Conservation (phyloP, 2,113 vertebrate species). For the Glareola pratincola region DNA sequence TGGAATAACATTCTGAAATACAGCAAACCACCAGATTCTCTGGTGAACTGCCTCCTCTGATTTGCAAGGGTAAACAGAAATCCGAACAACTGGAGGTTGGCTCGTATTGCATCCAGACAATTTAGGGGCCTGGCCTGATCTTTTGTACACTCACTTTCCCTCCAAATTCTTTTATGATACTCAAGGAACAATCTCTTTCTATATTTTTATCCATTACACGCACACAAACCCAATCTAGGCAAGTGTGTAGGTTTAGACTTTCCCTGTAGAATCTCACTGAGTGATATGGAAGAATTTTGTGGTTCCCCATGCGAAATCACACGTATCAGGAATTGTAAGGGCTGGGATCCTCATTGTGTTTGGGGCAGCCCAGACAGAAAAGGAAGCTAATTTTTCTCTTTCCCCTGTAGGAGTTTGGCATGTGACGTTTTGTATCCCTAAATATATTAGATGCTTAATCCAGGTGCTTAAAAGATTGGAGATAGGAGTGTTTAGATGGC, state of each 20-base stretch:
- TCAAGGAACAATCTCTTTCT: background rate
- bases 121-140: background rate
- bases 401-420: background rate
- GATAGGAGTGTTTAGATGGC: background rate
- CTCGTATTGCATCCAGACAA: background rate
- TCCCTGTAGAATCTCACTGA: background rate
- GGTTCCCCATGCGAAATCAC: background rate
- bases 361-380: background rate
- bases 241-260: background rate
- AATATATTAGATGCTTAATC: background rate
- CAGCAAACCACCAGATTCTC: background rate
- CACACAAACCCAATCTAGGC: background rate
- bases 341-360: background rate
- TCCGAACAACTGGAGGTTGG: background rate
- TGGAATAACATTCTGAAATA: constrained; percentile 19
- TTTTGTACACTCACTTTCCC: background rate
- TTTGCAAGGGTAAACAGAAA: background rate
- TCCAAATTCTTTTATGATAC: background rate
- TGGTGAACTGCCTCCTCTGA: background rate
- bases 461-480: background rate
- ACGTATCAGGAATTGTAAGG: background rate
- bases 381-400: background rate
- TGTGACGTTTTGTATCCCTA: background rate
- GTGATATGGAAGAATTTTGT: background rate
- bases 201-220: background rate